A percentile compares a stretch with the other conserved stretches of the same genome.
These are phyloP conservation scores for Teleogryllus oceanicus DNA, from an alignment of 2,888 invertebrate species.

Conservation along the genomic window DNA sequence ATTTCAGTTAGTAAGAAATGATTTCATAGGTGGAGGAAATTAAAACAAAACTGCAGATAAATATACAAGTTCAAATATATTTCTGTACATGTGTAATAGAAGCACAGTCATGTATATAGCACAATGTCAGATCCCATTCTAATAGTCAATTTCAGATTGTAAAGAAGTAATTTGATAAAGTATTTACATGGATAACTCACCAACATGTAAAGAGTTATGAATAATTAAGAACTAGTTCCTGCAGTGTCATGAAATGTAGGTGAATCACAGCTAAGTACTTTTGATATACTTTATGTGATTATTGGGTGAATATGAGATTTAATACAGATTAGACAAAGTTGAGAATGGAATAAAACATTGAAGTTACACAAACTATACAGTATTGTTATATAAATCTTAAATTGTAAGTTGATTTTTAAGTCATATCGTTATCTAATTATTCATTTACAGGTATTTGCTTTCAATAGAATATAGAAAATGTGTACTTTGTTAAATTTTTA, in stretches of 20 bases:
- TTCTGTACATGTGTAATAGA: background rate
- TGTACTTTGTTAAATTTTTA: background rate
- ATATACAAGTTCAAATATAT: background rate
- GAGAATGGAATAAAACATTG: conserved; percentile 27
- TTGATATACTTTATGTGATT: conserved; percentile 25
- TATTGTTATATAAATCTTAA: conserved; percentile 27
- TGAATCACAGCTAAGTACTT: conserved; percentile 24
- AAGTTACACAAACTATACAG: conserved; percentile 30
- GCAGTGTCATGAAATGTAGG: conserved; percentile 21
- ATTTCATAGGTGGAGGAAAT: background rate
- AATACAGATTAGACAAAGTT: conserved; percentile 20
- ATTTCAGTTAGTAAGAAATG: background rate
- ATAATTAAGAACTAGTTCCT: conserved; percentile 26
- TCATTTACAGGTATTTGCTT: background rate
- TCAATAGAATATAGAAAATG: background rate
- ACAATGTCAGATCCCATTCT: conserved; percentile 1
- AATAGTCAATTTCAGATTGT: background rate
- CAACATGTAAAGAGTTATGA: conserved; percentile 23
- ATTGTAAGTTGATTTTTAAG: conserved; percentile 23
- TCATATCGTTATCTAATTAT: background rate
- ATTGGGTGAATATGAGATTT: conserved; percentile 12
- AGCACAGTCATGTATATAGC: conserved; percentile 1
- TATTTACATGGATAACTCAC: conserved; percentile 26
- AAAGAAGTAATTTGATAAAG: conserved; percentile 22
- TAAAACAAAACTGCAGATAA: background rate